A percentile compares a stretch with the other conserved stretches of the same genome.
Evolutionary conservation across 2,113 vertebrate species (phyloP).

Genomic region (Parus major): DNA sequence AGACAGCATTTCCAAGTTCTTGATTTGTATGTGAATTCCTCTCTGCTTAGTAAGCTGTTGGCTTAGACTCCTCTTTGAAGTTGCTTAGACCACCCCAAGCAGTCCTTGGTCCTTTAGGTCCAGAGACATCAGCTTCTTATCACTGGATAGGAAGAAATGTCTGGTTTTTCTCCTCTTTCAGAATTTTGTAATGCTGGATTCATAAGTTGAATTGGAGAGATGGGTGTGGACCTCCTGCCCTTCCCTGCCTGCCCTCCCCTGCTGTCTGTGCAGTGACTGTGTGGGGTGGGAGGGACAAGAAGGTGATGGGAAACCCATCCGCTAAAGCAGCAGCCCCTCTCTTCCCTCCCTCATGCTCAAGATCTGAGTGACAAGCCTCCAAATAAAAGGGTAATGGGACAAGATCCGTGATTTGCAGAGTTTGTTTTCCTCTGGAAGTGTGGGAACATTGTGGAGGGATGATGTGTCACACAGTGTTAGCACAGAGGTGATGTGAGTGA

Average conservation of each 20-base stretch:
- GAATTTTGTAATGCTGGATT: background rate
- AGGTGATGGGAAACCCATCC: accelerated
- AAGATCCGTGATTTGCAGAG: accelerated
- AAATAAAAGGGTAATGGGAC: background rate
- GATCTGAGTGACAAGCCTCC: background rate
- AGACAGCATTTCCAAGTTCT: slow-evolving; percentile 2
- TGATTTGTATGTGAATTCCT: background rate
- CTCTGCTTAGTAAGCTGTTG: background rate
- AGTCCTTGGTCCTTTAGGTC: background rate
- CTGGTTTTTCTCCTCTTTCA: background rate
- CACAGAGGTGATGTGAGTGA: accelerated
- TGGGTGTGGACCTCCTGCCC: background rate
- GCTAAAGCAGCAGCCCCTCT: background rate
- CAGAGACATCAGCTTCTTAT: background rate
- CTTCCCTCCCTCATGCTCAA: background rate
- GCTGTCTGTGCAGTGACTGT: accelerated
- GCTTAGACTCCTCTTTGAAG: background rate
- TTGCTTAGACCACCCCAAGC: background rate
- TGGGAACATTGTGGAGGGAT: background rate
- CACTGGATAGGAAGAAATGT: background rate
- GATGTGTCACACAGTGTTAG: background rate
- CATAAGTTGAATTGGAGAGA: background rate
- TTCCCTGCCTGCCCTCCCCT: background rate
- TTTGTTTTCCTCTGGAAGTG: background rate
- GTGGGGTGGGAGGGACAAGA: background rate